These are phyloP conservation scores for Drosophila mayaguana DNA, from an alignment of 2,888 invertebrate species.

Conservation along the genomic window DNA sequence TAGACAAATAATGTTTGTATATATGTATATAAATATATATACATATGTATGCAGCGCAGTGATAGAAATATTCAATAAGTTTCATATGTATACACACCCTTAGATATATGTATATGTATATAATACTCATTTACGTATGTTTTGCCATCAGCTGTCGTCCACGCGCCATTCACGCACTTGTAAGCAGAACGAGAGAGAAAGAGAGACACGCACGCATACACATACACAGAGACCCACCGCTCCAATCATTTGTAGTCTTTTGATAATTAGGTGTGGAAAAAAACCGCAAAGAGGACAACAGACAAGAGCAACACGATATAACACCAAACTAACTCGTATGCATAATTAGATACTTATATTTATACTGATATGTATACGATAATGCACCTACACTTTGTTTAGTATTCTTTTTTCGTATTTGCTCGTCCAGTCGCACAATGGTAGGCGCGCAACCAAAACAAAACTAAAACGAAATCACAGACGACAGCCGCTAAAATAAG, in stretches of 20 bases:
- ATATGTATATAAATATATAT: not conserved
- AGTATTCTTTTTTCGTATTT: not conserved
- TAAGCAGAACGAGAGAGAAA: not conserved
- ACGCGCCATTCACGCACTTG: constrained; percentile 31
- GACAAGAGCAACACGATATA: not conserved
- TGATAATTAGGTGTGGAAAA: constrained; percentile 21
- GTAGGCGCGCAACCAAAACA: constrained; percentile 59
- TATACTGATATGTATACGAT: not conserved
- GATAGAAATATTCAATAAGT: not conserved
- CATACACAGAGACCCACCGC: constrained; percentile 1
- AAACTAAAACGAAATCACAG: constrained; percentile 43
- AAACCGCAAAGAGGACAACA: constrained; percentile 14
- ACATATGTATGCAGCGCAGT: not conserved
- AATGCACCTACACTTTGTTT: constrained; percentile 19
- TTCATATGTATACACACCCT: not conserved
- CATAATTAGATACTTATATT: not conserved
- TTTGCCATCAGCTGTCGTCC: constrained; percentile 19
- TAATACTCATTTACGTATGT: not conserved
- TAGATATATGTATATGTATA: not conserved
- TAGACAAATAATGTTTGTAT: not conserved
- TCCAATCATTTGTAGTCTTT: constrained; percentile 30
- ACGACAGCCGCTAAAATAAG: constrained; percentile 6
- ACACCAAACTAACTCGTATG: not conserved
- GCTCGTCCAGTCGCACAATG: constrained; percentile 25
- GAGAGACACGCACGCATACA: constrained; percentile 2